These are phyloP conservation scores for Dicyrtomina minuta DNA, from an alignment of 2,888 invertebrate species.

Conservation along the genomic window DNA sequence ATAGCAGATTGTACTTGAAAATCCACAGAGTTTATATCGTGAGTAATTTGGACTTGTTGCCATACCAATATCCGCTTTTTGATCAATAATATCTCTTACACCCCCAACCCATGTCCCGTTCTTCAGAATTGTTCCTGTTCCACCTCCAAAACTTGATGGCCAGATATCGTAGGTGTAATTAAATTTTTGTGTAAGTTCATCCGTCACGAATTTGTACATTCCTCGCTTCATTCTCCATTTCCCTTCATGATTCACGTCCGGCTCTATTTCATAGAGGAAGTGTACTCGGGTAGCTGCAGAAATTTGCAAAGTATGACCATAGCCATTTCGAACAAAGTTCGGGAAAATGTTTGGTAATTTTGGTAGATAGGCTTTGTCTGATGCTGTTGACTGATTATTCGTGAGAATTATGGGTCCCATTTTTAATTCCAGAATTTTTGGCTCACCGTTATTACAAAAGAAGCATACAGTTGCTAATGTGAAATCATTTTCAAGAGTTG, in stretches of 20 bases:
- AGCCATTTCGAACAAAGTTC: background rate
- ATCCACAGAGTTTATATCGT: conserved; percentile 18
- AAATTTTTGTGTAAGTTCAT: conserved; percentile 30
- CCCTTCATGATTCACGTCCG: background rate
- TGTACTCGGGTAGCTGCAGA: background rate
- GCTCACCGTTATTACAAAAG: background rate
- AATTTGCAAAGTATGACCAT: conserved; percentile 1
- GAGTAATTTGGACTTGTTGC: conserved; percentile 36
- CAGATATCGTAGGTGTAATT: conserved; percentile 39
- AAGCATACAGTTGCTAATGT: background rate
- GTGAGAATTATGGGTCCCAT: too few relatives aligned
- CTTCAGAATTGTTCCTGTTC: conserved; percentile 33
- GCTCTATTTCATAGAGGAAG: background rate
- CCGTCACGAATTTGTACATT: conserved; percentile 35
- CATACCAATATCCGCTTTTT: conserved; percentile 41
- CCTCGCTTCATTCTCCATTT: conserved; percentile 37
- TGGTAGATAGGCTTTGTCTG: background rate
- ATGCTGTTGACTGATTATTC: background rate
- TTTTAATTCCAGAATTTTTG: background rate
- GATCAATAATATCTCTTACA: conserved; percentile 38
- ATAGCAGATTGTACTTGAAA: conserved; percentile 14
- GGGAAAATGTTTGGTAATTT: background rate
- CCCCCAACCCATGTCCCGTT: conserved; percentile 44
- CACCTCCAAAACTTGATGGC: conserved; percentile 42
- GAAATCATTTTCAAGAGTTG: too few relatives aligned